Percentiles rank a stretch among this genome's conserved stretches.
These are phyloP conservation scores for Novumbra hubbsi DNA, from an alignment of 2,797 vertebrate genomes.

Conservation along the genomic window DNA sequence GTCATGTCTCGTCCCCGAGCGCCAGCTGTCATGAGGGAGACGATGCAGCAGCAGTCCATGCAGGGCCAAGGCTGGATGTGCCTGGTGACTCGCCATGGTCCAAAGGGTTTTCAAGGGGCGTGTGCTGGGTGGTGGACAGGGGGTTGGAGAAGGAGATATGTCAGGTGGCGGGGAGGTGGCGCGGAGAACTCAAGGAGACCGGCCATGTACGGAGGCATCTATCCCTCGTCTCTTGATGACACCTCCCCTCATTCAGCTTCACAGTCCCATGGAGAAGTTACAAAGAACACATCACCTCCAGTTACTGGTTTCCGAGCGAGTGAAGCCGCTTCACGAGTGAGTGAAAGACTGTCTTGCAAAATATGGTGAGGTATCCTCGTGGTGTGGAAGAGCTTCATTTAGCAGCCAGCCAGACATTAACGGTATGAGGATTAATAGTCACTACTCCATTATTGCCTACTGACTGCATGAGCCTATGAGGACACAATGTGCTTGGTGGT, in stretches of 20 bases:
- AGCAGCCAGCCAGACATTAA: not conserved
- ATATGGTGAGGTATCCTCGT: not conserved
- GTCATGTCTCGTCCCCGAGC: not conserved
- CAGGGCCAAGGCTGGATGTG: not conserved
- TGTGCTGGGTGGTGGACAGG: not conserved
- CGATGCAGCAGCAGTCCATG: constrained; percentile 29
- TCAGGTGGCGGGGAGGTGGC: not conserved
- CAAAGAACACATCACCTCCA: constrained; percentile 5
- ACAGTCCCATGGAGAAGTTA: not conserved
- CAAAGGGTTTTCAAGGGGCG: not conserved
- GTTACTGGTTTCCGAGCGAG: not conserved
- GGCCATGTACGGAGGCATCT: not conserved
- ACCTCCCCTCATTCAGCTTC: not conserved
- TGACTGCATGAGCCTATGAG: constrained; percentile 6
- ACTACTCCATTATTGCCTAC: not conserved
- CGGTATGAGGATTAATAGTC: constrained; percentile 20
- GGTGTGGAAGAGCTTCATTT: not conserved
- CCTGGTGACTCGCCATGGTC: not conserved
- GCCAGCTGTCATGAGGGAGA: constrained; percentile 26
- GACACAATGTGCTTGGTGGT: constrained; percentile 26
- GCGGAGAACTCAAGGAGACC: constrained; percentile 15
- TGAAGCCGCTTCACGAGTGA: not conserved
- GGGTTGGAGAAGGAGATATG: not conserved
- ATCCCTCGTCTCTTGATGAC: not conserved
- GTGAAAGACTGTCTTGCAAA: too few relatives aligned